Base-by-base conservation (phyloP, 2,888 invertebrate genomes). In the Rutpela maculata region DNA sequence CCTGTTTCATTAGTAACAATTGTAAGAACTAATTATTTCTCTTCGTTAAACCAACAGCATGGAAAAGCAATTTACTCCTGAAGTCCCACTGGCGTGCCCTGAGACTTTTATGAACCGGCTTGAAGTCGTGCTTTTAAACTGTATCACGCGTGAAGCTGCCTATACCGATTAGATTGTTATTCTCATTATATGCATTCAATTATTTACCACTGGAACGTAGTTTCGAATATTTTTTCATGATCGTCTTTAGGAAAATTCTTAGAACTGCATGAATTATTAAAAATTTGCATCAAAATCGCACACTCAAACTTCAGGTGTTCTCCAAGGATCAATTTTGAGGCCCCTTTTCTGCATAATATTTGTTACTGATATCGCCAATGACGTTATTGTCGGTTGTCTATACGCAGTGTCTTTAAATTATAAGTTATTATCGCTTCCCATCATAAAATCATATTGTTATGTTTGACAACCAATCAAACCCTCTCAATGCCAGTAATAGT, bases 1-100 rank as follows among this genome's bases (percentile, higher is more conserved):
- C 70, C 43, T 62, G 50, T 70, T 70, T 38, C 70, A 60, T 70
- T 70, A 60, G 70, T 59, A 60, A 56, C 70, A 43, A 70, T 50
- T 70, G 60, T 60, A 43, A 62, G 43, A 70, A 62, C 60, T 70
- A 70, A 70, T 70, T 70, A 70, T 35, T 43, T 38, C 59, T 60
- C 38, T 60, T 70, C 60, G 60, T 69, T 69, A 56, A 69, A 69
- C 55, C 22, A 60, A 60, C 60, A 60, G 38, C 70, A 60, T 70
- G 70, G 43, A 62, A 70, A 19, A 26, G 60, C 38, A 31, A 69
- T 59, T 55, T 17, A 55, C 56, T 56, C n/a, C 56, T 56, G 68
- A 31, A 31, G 56, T 0, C 22, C 35, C 69, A 69, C n/a, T 69
- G 69, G 69, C 69, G 69, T 69, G 26, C 15, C 50, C 67, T 6